A percentile compares a stretch with the other conserved stretches of the same genome.
phyloP scores from a whole-genome alignment of 2,888 invertebrate species.

The Parnassius apollo region DNA sequence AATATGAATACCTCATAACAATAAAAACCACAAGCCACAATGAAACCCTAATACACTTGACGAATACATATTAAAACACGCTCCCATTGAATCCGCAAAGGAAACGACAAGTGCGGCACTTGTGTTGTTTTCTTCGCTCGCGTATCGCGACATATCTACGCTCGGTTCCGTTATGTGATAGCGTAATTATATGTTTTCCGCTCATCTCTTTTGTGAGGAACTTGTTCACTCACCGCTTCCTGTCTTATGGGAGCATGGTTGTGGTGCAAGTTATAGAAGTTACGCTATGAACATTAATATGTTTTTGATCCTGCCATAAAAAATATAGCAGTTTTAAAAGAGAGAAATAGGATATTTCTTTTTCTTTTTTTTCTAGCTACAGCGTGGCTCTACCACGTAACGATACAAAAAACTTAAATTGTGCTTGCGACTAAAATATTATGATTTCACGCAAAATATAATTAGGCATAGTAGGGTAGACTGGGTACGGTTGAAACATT shows the following conservation, averaged over 20 bases:
- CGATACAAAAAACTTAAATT: too few relatives aligned
- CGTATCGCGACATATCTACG: slow-evolving; percentile 42
- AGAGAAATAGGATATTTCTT: too few relatives aligned
- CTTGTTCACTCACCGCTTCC: slow-evolving; percentile 62
- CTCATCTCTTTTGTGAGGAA: slow-evolving; percentile 64
- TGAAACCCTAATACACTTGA: slow-evolving; percentile 26
- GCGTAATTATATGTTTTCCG: slow-evolving; percentile 75
- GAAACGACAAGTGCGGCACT: slow-evolving; percentile 66
- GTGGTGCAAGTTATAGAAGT: slow-evolving; percentile 39
- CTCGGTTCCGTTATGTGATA: slow-evolving; percentile 59
- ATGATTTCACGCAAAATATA: too few relatives aligned
- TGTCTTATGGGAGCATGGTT: slow-evolving; percentile 53
- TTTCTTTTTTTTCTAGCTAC: too few relatives aligned
- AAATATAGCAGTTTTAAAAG: too few relatives aligned
- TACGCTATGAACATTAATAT: neutral
- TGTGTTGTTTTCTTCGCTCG: slow-evolving; percentile 44
- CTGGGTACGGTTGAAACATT: too few relatives aligned
- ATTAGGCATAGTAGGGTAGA: too few relatives aligned
- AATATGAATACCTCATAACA: neutral
- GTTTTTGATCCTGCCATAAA: too few relatives aligned
- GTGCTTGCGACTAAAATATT: too few relatives aligned
- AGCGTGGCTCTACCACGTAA: too few relatives aligned
- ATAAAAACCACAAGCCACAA: slow-evolving; percentile 18
- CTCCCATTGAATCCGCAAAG: slow-evolving; percentile 43
- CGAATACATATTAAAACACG: slow-evolving; percentile 27